Conservation (phyloP, 2,797 vertebrate genomes). For the Sardinella longiceps region DNA sequence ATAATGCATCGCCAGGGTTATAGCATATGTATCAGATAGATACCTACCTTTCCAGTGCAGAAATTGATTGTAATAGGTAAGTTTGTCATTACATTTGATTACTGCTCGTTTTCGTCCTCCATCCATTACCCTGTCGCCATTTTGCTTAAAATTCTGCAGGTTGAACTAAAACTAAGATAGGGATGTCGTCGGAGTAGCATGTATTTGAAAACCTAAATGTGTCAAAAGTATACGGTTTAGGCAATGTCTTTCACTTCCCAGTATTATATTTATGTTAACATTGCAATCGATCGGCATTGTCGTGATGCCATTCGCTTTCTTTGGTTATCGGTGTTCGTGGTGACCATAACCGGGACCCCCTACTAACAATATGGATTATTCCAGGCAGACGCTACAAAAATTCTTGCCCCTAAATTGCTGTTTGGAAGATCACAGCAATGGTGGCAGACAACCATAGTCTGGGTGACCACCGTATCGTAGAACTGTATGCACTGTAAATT, state of each 20-base stretch:
- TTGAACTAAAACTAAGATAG: constrained; percentile 60
- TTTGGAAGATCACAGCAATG: constrained; percentile 51
- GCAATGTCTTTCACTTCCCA: neutral
- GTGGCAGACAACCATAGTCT: constrained; percentile 37
- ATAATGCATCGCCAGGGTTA: constrained; percentile 29
- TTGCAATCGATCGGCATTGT: neutral
- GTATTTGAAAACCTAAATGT: neutral
- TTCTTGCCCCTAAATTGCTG: constrained; percentile 59
- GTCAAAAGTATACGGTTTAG: neutral
- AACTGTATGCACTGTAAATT: neutral
- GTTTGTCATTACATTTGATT: constrained; percentile 59
- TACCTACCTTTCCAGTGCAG: constrained; percentile 62
- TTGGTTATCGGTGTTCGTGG: neutral
- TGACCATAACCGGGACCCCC: constrained; percentile 40
- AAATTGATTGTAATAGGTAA: constrained; percentile 48
- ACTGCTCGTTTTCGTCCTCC: constrained; percentile 58
- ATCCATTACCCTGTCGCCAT: constrained; percentile 73
- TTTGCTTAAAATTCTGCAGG: constrained; percentile 73
- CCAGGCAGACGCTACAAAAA: constrained; percentile 60
- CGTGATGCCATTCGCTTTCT: neutral
- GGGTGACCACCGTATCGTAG: neutral
- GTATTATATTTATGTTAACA: neutral
- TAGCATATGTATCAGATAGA: constrained; percentile 41
- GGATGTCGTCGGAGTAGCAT: constrained; percentile 42
- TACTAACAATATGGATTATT: constrained; percentile 56